Evolutionary conservation across 2,888 invertebrate genomes (phyloP).

Genomic region (Drosophila nr. medialis): DNA sequence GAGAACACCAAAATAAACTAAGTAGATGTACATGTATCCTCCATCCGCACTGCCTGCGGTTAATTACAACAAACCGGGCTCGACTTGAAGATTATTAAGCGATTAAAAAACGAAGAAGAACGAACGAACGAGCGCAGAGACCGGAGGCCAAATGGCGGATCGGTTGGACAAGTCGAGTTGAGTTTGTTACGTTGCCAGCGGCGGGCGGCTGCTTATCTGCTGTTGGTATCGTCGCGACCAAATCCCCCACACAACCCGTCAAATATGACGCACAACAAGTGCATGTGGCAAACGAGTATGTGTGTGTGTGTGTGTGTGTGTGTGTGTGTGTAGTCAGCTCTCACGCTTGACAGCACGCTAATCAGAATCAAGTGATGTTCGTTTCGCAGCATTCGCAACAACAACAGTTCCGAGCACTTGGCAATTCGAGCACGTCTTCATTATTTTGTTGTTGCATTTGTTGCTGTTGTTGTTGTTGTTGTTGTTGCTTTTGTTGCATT

Average conservation of each 20-base stretch:
- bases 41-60: slow-evolving; percentile 47
- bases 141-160: slow-evolving; percentile 58
- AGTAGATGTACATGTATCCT: slow-evolving; percentile 12
- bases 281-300: slow-evolving; percentile 15
- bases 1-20: not conserved
- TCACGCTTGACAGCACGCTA: slow-evolving; percentile 83
- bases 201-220: slow-evolving; percentile 56
- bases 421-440: slow-evolving; percentile 78
- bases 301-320: slow-evolving; percentile 21
- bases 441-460: slow-evolving; percentile 56
- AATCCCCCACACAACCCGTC: slow-evolving; percentile 16
- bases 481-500: slow-evolving; percentile 61
- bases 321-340: slow-evolving; percentile 55
- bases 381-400: slow-evolving; percentile 63
- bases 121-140: slow-evolving; percentile 15
- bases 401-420: slow-evolving; percentile 58
- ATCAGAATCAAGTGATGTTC: slow-evolving; percentile 83
- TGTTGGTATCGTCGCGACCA: slow-evolving; percentile 64
- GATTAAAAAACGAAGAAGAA: slow-evolving; percentile 51
- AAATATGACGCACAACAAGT: slow-evolving; percentile 60
- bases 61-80: slow-evolving; percentile 60
- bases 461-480: slow-evolving; percentile 48
- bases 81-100: slow-evolving; percentile 69
- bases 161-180: slow-evolving; percentile 30
- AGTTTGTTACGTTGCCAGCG: slow-evolving; percentile 61